Percentiles rank a stretch among this genome's conserved stretches.
phyloP scores from a whole-genome alignment of 35 echinoderm and acorn worm species.

The Chiridota heheva region DNA sequence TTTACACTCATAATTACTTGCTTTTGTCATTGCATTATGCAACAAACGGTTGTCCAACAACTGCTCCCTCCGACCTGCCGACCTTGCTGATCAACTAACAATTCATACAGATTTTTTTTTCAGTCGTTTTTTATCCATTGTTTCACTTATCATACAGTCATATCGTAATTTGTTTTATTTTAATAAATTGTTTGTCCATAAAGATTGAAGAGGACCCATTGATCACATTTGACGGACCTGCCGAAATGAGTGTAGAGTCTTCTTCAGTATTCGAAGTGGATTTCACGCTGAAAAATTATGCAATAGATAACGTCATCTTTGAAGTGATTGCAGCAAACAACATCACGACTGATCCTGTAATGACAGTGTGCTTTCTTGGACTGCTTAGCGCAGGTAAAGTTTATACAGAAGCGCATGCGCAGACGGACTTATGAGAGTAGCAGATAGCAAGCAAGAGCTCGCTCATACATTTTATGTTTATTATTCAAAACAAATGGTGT shows the following conservation, averaged over 20 bases:
- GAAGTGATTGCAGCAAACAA: constrained; percentile 49
- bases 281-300: constrained; percentile 61
- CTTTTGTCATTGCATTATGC: no score
- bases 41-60: no score
- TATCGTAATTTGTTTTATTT: not conserved
- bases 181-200: not conserved
- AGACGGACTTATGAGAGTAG: no score
- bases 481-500: not conserved
- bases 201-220: not conserved
- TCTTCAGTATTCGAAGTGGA: constrained; percentile 57
- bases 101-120: not conserved
- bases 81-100: not conserved
- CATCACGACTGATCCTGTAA: constrained; percentile 49
- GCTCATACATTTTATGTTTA: not conserved
- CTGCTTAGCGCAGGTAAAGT: constrained; percentile 56
- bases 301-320: constrained; percentile 34
- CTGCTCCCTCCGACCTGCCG: no score
- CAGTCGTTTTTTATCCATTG: not conserved
- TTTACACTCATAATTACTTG: no score
- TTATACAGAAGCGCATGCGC: not conserved
- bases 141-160: not conserved
- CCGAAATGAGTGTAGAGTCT: constrained; percentile 47
- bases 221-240: constrained; percentile 22
- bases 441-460: not conserved
- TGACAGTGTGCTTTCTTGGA: constrained; percentile 52